Percentiles rank a stretch among this genome's conserved stretches.
Evolutionary conservation across 2,113 vertebrate species (phyloP).

Genomic region (Chamaea fasciata): DNA sequence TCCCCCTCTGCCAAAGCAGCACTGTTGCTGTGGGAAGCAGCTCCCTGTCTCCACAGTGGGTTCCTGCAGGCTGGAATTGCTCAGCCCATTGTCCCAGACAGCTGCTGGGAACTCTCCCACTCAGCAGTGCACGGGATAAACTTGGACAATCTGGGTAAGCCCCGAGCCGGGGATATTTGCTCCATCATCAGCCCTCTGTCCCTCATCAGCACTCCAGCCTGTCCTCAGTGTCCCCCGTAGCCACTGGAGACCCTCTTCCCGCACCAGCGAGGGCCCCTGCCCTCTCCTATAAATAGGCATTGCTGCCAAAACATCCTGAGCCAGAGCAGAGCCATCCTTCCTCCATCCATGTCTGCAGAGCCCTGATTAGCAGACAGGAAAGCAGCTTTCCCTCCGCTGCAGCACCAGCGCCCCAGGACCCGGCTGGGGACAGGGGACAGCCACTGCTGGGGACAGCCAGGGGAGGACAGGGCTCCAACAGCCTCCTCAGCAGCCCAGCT

Average conservation of each 20-base stretch:
- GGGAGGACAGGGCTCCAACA: not conserved
- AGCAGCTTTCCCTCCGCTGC: not conserved
- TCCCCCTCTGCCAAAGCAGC: not conserved
- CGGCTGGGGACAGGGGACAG: not conserved
- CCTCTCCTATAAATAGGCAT: conserved; percentile 55
- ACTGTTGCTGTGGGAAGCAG: not conserved
- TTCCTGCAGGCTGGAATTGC: not conserved
- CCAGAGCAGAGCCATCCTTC: conserved; percentile 62
- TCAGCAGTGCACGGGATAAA: not conserved
- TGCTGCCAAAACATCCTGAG: conserved; percentile 64
- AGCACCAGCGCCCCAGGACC: not conserved
- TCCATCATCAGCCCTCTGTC: not conserved
- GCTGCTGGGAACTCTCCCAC: not conserved
- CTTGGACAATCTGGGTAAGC: not conserved
- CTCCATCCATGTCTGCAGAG: conserved; percentile 3
- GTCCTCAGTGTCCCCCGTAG: not conserved
- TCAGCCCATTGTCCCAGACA: not conserved
- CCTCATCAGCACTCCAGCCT: not conserved
- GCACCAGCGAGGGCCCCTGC: not conserved
- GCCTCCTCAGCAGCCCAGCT: not conserved
- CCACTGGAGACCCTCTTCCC: not conserved
- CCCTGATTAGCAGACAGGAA: conserved; percentile 64
- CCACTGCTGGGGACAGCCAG: not conserved
- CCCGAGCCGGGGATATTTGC: not conserved
- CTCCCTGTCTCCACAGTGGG: not conserved